These are phyloP conservation scores for Barypeithes pellucidus DNA, from an alignment of 2,888 invertebrate genomes.

Conservation along the genomic window DNA sequence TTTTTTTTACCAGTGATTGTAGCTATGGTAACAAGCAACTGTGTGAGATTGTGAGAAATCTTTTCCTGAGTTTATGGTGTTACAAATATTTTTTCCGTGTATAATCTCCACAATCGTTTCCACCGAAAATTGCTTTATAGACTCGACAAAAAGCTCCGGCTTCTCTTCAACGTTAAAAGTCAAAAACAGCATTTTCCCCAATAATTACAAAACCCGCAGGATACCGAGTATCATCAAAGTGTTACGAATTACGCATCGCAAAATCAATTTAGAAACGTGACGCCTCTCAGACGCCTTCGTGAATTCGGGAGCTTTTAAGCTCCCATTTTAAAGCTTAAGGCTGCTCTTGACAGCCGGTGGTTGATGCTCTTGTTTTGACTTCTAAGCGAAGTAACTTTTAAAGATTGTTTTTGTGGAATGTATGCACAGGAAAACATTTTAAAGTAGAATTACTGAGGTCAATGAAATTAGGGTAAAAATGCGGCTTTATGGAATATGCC, in stretches of 20 bases:
- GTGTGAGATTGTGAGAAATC: too few species aligned
- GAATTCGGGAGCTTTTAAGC: conserved; percentile 46
- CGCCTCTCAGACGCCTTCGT: conserved; percentile 45
- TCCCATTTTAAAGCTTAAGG: conserved; percentile 58
- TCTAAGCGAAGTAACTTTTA: conserved; percentile 33
- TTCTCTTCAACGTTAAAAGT: conserved; percentile 52
- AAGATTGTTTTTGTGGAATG: conserved; percentile 1
- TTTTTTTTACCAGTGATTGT: too few species aligned
- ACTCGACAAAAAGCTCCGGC: conserved; percentile 24
- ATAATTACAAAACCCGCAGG: conserved; percentile 69
- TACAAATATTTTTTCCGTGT: too few species aligned
- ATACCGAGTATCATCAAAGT: conserved; percentile 67
- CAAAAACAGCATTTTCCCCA: conserved; percentile 62
- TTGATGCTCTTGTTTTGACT: conserved; percentile 53
- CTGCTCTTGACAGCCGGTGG: conserved; percentile 46
- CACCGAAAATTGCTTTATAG: conserved; percentile 15
- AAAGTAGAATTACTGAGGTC: too few species aligned
- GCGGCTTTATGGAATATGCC: too few species aligned
- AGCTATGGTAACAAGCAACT: too few species aligned
- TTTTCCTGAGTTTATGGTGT: too few species aligned
- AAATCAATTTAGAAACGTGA: conserved; percentile 64
- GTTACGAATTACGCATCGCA: conserved; percentile 66
- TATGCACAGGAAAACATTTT: too few species aligned
- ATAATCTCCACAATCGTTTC: neutral
- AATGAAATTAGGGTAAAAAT: too few species aligned